Conservation (phyloP, 2,797 vertebrate genomes). For the Xyrichtys novacula region DNA sequence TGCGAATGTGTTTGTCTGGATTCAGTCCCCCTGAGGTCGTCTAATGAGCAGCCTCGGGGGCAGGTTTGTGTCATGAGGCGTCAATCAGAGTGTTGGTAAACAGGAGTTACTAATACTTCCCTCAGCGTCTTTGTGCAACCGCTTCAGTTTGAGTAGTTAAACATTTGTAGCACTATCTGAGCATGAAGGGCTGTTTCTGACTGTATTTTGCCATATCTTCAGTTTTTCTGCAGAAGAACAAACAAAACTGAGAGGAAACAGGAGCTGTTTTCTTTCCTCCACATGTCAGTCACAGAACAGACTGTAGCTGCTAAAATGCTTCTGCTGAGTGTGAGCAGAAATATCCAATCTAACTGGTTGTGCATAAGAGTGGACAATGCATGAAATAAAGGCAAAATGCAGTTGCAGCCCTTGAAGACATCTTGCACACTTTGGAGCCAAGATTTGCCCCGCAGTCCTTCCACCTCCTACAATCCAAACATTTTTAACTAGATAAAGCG, state of each 20-base stretch:
- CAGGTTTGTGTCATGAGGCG: slow-evolving; percentile 19
- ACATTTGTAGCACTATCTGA: not conserved
- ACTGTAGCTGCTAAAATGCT: not conserved
- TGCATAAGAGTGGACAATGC: too few species aligned
- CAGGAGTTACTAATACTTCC: slow-evolving; percentile 9
- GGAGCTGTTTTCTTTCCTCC: not conserved
- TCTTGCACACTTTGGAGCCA: too few species aligned
- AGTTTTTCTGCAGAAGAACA: not conserved
- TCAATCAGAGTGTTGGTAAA: slow-evolving; percentile 29
- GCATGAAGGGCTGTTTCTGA: not conserved
- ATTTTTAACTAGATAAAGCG: too few species aligned
- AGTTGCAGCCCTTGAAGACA: too few species aligned
- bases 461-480: too few species aligned
- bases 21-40: slow-evolving; percentile 35
- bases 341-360: too few species aligned
- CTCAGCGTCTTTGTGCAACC: not conserved
- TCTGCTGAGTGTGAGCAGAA: too few species aligned
- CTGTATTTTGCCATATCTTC: not conserved
- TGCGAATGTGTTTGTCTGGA: slow-evolving; percentile 11
- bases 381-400: too few species aligned
- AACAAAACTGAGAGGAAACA: not conserved
- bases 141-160: not conserved
- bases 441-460: too few species aligned
- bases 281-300: not conserved
- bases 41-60: slow-evolving; percentile 58